Percentiles rank a stretch among this genome's conserved stretches.
These are phyloP conservation scores for Pollenia angustigena DNA, from an alignment of 2,888 invertebrate species.

Conservation along the genomic window DNA sequence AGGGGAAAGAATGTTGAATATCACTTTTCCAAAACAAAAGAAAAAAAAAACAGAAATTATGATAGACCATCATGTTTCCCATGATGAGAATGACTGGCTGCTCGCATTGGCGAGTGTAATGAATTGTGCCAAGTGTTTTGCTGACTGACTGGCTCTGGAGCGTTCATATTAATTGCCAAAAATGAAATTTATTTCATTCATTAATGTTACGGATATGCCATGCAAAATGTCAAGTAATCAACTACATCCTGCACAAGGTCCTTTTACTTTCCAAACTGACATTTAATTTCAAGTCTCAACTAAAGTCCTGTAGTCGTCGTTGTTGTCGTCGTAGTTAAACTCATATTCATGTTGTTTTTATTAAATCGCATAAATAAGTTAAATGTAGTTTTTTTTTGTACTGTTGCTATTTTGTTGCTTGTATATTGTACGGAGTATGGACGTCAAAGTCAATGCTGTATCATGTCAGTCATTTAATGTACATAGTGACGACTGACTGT, in stretches of 20 bases:
- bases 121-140: slow-evolving; percentile 57
- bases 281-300: slow-evolving; percentile 61
- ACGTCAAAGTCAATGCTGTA: slow-evolving; percentile 52
- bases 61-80: slow-evolving; percentile 69
- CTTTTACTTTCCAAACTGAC: slow-evolving; percentile 62
- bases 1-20: slow-evolving; percentile 22
- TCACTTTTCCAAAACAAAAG: neutral
- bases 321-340: slow-evolving; percentile 31
- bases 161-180: slow-evolving; percentile 80
- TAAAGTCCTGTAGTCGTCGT: slow-evolving; percentile 23
- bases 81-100: slow-evolving; percentile 54
- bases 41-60: slow-evolving; percentile 49
- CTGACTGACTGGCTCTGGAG: slow-evolving; percentile 19
- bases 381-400: slow-evolving; percentile 59
- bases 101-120: slow-evolving; percentile 65
- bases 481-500: slow-evolving; percentile 17
- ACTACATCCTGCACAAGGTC: slow-evolving; percentile 80
- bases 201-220: slow-evolving; percentile 79
- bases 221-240: slow-evolving; percentile 83
- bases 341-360: slow-evolving; percentile 66
- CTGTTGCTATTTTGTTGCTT: slow-evolving; percentile 18
- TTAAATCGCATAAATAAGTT: slow-evolving; percentile 72
- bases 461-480: slow-evolving; percentile 63
- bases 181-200: slow-evolving; percentile 83
- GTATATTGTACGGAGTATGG: neutral